Evolutionary conservation across 2,888 invertebrate species (phyloP).

Genomic region (Globia sparganii): DNA sequence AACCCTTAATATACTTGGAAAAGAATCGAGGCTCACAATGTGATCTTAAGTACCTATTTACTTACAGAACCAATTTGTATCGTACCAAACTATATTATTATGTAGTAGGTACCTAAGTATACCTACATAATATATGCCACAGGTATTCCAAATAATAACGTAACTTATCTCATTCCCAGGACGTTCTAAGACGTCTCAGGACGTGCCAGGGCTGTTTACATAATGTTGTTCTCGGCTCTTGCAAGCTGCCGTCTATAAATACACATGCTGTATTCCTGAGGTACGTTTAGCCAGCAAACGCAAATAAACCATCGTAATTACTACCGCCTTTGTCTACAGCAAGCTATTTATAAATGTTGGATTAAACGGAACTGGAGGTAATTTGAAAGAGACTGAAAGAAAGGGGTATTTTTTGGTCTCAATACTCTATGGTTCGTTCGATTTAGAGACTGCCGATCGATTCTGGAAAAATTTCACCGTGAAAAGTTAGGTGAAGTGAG

Average conservation of each 20-base stretch:
- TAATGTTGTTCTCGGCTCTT: slow-evolving; percentile 35
- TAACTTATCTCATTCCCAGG: slow-evolving; percentile 20
- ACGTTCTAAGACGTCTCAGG: slow-evolving; percentile 12
- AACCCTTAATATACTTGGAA: neutral
- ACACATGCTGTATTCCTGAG: slow-evolving; percentile 28
- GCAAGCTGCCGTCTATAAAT: slow-evolving; percentile 44
- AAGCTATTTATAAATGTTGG: slow-evolving; percentile 38
- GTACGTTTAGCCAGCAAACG: slow-evolving; percentile 24
- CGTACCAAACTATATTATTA: neutral
- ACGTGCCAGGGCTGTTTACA: slow-evolving; percentile 32
- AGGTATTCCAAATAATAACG: neutral
- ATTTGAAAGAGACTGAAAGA: slow-evolving; percentile 15
- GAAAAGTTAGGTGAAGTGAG: too few species aligned
- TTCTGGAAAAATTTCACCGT: too few species aligned
- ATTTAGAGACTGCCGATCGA: neutral
- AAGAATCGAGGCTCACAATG: neutral
- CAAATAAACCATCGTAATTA: slow-evolving; percentile 55
- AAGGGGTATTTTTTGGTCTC: neutral
- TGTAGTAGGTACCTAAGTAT: neutral
- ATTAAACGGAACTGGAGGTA: slow-evolving; percentile 27
- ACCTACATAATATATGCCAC: neutral
- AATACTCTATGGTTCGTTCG: neutral
- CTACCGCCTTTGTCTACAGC: slow-evolving; percentile 27
- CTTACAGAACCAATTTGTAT: neutral
- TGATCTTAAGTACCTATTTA: neutral